Percentiles rank a stretch among this genome's conserved stretches.
phyloP scores from a whole-genome alignment of 2,888 invertebrate genomes.

The Phengaris alcon region DNA sequence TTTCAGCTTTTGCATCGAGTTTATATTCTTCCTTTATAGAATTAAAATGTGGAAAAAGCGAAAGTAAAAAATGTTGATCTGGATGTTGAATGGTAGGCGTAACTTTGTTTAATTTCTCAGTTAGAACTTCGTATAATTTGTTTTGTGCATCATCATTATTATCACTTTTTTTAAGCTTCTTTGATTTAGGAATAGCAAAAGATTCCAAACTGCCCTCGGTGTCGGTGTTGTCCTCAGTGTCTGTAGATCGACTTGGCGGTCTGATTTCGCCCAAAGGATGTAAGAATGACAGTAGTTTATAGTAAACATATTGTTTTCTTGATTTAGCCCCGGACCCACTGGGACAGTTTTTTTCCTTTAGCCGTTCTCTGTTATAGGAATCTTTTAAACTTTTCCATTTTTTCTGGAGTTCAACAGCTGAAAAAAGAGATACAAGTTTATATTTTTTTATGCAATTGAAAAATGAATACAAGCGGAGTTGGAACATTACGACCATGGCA shows the following conservation, averaged over 20 bases:
- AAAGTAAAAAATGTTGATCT: not conserved
- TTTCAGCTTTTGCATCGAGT: conserved; percentile 13
- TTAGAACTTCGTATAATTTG: not conserved
- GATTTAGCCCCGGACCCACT: conserved; percentile 4
- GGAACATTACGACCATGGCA: too few relatives aligned
- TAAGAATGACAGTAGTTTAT: not conserved
- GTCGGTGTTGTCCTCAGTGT: too few relatives aligned
- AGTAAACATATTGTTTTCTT: not conserved
- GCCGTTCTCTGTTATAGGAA: conserved; percentile 39
- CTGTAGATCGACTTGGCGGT: not conserved
- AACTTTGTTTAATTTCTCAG: not conserved
- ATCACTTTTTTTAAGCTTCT: too few relatives aligned
- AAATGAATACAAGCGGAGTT: too few relatives aligned
- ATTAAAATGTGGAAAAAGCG: not conserved
- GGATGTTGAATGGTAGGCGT: not conserved
- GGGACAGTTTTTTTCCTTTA: not conserved
- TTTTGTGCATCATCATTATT: not conserved
- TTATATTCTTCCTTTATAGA: not conserved
- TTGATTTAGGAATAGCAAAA: too few relatives aligned
- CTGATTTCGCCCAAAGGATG: not conserved
- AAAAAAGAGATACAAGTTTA: conserved; percentile 26
- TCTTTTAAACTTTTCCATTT: conserved; percentile 39
- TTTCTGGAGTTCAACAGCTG: conserved; percentile 35
- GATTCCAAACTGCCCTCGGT: too few relatives aligned
- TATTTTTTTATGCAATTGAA: not conserved